Conservation (phyloP, 2,113 vertebrate species). For the Sporophila hypoxantha region DNA sequence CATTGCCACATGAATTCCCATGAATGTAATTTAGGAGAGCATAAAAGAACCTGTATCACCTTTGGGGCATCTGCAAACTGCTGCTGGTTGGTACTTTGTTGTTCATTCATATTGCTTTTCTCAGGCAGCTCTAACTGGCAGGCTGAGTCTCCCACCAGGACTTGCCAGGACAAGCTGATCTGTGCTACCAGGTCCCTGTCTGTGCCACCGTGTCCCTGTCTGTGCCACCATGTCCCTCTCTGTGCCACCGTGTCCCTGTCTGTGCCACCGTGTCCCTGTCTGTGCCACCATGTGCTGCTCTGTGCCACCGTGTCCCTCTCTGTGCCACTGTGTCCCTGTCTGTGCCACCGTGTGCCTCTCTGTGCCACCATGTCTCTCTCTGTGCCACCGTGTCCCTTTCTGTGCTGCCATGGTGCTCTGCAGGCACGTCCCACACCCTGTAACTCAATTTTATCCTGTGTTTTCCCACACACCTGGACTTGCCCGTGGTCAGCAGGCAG, state of each 20-base stretch:
- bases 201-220: no score
- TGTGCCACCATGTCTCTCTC: no score
- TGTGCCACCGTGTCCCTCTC: not conserved
- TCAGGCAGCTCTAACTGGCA: not conserved
- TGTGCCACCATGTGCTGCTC: no score
- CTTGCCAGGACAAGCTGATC: not conserved
- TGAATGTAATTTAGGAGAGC: constrained; percentile 40
- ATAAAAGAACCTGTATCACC: constrained; percentile 14
- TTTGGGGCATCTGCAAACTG: not conserved
- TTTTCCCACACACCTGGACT: not conserved
- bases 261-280: no score
- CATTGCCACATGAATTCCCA: not conserved
- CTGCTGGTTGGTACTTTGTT: not conserved
- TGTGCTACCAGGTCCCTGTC: not conserved
- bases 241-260: no score
- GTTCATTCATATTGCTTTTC: not conserved
- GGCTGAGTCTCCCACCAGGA: not conserved
- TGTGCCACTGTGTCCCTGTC: no score
- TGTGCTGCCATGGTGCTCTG: not conserved
- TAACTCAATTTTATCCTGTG: not conserved
- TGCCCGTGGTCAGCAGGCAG: accelerated
- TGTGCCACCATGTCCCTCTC: no score
- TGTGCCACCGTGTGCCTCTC: no score
- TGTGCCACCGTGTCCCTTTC: not conserved
- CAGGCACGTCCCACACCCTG: not conserved